Percentiles rank a stretch among this genome's conserved stretches.
Evolutionary conservation across 2,113 vertebrate species (phyloP).

Genomic region (Theristicus caerulescens): DNA sequence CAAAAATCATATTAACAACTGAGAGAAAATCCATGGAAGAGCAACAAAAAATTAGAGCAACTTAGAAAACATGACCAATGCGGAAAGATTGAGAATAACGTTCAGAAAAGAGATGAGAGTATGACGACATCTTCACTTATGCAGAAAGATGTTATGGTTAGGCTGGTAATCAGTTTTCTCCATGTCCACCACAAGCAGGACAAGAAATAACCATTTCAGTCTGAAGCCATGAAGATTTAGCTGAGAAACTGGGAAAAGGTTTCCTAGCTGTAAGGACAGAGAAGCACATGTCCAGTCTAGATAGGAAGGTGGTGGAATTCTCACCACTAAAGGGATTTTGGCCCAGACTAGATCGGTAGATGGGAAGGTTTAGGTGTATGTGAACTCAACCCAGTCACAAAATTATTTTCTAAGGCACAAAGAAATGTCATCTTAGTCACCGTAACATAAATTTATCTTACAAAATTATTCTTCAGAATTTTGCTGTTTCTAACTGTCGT

Average conservation of each 20-base stretch:
- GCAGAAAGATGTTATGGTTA: not conserved
- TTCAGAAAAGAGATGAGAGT: not conserved
- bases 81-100: not conserved
- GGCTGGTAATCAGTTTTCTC: not conserved
- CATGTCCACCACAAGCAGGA: not conserved
- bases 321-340: not conserved
- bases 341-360: not conserved
- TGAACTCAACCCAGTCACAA: not conserved
- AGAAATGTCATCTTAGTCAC: not conserved
- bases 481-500: not conserved
- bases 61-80: not conserved
- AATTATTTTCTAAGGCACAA: not conserved
- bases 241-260: not conserved
- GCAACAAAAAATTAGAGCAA: not conserved
- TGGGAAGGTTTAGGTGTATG: not conserved
- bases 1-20: not conserved
- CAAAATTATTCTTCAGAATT: not conserved
- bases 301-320: not conserved
- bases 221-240: not conserved
- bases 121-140: not conserved
- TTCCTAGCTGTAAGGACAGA: not conserved
- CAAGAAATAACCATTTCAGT: not conserved
- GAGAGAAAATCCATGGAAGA: not conserved
- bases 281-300: not conserved
- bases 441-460: not conserved